Base-by-base conservation (phyloP, 2,113 vertebrate genomes). In the Rhinolophus sinicus region DNA sequence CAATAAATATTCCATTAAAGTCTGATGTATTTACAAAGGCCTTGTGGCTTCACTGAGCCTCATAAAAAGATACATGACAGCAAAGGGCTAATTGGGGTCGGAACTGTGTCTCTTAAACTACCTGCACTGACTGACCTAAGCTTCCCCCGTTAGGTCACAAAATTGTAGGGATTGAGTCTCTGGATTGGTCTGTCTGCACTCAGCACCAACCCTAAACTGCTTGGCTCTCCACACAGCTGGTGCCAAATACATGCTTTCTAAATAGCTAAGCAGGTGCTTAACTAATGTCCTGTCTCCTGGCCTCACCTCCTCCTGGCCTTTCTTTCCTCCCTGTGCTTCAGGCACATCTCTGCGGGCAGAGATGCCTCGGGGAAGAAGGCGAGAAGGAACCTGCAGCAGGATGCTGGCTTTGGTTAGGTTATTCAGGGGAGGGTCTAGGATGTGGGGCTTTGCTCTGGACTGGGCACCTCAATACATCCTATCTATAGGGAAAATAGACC, bases 1-100 rank as follows among this genome's bases (percentile, higher is more conserved):
- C 70, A 86, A 76, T 65, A 70, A 75, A 44, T 80, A 83, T 84
- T 88, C 54, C 52, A 64, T 69, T 65, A 70, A 81, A 64, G 18
- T 52, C 18, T 16, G 33, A 14, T 62, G 21, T 69, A 67, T 35
- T 40, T 54, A 38, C 7, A 47, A 44, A 56, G 35, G 4, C 7
- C 54, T 15, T 24, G 56, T 89, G 67, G 47, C 65, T 84, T 52
- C 40, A 3, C 13, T 33, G 19, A 90, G 16, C 8, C 33, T 50
- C 19, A 44, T 35, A 30, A 35, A 72, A 73, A 78, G 50, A 75
- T 12, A 16, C 38, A 64, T 19, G 38, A 30, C 15, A 64, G 8
- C 12, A 18, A 81, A 67, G 22, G 12, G 9, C 7, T 4, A 0
- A 50, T 28, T 3, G 3, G 22, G 35, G 18, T 0, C 11, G 30